These are phyloP conservation scores for Craseonycteris thonglongyai DNA, from an alignment of 2,113 vertebrate genomes.

Conservation along the genomic window DNA sequence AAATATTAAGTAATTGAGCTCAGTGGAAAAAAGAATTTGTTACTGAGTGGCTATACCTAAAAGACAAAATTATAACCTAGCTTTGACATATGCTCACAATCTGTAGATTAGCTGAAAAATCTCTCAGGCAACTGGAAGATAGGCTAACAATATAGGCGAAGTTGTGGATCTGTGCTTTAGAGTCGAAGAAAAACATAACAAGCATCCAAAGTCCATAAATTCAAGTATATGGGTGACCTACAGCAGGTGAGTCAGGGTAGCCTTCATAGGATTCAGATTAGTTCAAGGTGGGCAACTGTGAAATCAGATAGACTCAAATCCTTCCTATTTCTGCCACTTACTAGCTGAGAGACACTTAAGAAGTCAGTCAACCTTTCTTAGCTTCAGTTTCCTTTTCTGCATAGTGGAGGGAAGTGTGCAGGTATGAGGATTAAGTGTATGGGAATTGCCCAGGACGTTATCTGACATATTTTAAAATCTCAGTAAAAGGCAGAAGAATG, in stretches of 20 bases:
- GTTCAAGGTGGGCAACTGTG: background rate
- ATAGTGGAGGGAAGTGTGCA: background rate
- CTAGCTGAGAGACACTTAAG: background rate
- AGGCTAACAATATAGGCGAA: background rate
- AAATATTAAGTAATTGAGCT: conserved; percentile 17
- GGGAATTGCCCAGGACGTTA: background rate
- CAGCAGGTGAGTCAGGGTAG: background rate
- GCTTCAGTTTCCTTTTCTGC: background rate
- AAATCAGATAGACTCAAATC: background rate
- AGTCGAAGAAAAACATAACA: background rate
- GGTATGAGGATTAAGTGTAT: background rate
- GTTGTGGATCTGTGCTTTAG: background rate
- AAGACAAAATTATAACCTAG: conserved; percentile 15
- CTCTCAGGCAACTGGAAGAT: background rate
- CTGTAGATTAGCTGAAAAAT: background rate
- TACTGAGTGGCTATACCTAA: background rate
- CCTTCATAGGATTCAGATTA: background rate
- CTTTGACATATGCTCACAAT: background rate
- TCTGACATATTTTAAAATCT: background rate
- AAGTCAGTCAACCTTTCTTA: background rate
- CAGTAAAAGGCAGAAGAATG: background rate
- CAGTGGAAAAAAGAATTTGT: background rate
- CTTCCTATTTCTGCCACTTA: background rate
- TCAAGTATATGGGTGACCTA: background rate
- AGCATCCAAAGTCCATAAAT: background rate